A percentile compares a stretch with the other conserved stretches of the same genome.
Evolutionary conservation across 2,888 invertebrate species (phyloP).

Genomic region (Acanthoscelides obtectus): DNA sequence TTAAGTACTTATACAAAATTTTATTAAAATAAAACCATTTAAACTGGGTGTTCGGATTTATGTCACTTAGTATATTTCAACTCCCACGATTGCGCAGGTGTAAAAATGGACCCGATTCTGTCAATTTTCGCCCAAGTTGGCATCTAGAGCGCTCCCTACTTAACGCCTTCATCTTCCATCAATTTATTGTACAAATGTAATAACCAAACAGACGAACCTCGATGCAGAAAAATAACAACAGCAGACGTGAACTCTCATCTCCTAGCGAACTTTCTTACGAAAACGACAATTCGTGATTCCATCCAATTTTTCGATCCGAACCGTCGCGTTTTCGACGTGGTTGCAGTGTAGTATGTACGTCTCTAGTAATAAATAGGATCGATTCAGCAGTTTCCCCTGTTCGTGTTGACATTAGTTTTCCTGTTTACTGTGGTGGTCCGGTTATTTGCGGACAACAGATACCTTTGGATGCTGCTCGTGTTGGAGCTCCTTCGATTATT

Average conservation of each 20-base stretch:
- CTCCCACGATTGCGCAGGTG: too few relatives aligned
- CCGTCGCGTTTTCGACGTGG: conserved; percentile 14
- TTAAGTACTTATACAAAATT: too few relatives aligned
- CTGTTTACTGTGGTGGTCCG: neutral
- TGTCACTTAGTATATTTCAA: too few relatives aligned
- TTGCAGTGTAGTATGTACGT: conserved; percentile 16
- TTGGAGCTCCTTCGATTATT: neutral
- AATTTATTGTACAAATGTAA: neutral
- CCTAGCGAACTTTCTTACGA: conserved; percentile 10
- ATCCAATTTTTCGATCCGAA: conserved; percentile 24
- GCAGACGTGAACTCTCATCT: neutral
- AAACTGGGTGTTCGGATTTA: too few relatives aligned
- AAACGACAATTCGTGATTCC: conserved; percentile 26
- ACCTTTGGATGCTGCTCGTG: neutral
- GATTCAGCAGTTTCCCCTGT: conserved; percentile 17
- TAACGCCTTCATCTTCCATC: neutral
- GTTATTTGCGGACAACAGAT: neutral
- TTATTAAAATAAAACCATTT: too few relatives aligned
- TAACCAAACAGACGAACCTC: neutral
- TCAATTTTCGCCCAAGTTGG: too few relatives aligned
- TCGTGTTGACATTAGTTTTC: neutral
- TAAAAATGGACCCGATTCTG: too few relatives aligned
- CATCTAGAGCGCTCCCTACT: neutral
- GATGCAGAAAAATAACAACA: neutral
- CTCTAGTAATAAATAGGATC: conserved; percentile 31